A percentile compares a stretch with the other conserved stretches of the same genome.
Conservation (phyloP, 1,140 invertebrate species). For the Microvelia longipes region DNA sequence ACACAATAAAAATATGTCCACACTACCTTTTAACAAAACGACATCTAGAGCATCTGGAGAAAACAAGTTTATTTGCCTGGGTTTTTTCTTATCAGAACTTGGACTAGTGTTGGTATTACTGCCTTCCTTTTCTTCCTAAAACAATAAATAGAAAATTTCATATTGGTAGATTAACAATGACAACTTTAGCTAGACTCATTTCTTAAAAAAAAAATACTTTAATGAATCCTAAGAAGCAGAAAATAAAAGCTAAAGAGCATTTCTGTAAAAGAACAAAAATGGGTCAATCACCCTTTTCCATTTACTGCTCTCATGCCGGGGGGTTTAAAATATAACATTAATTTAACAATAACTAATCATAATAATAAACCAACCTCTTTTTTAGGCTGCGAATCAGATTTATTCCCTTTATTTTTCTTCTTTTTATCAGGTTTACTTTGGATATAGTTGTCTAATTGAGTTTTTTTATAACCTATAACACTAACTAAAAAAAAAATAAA, state of each 20-base stretch:
- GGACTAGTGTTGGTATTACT: background rate
- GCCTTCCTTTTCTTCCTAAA: constrained; percentile 6
- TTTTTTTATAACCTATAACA: constrained; percentile 16
- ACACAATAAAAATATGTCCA: background rate
- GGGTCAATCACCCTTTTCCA: no score
- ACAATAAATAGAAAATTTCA: no score
- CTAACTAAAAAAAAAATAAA: background rate
- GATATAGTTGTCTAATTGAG: constrained; percentile 18
- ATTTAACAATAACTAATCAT: no score
- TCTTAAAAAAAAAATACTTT: no score
- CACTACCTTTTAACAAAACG: constrained; percentile 45
- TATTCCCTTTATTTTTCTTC: constrained; percentile 9
- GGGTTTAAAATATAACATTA: no score
- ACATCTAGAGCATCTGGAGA: constrained; percentile 42
- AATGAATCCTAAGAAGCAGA: no score
- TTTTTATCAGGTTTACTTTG: constrained; percentile 16
- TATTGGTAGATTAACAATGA: no score
- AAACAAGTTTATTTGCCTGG: constrained; percentile 60
- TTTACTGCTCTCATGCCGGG: no score
- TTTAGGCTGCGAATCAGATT: constrained; percentile 4
- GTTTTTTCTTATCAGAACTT: constrained; percentile 44
- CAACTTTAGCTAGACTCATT: no score
- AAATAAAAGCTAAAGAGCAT: no score
- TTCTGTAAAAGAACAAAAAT: no score
- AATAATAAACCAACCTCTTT: background rate